Evolutionary conservation across 2,888 invertebrate species (phyloP).

Genomic region (Diploptera punctata): DNA sequence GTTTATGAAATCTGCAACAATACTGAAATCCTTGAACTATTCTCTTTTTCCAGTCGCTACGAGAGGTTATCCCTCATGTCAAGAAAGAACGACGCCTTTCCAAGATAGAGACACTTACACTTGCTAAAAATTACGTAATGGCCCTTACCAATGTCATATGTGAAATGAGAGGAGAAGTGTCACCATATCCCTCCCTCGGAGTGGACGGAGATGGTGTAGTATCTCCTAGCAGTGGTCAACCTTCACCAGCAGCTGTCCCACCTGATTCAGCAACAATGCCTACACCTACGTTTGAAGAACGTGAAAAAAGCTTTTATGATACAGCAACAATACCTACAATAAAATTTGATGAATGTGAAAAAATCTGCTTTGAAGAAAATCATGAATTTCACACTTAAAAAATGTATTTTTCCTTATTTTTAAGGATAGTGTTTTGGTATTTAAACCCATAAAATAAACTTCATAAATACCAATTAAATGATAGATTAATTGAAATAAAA

Average conservation of each 20-base stretch:
- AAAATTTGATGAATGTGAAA: too few species aligned
- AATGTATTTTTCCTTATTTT: too few species aligned
- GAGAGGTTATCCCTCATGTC: conserved; percentile 81
- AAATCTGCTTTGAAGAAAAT: too few species aligned
- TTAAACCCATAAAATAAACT: too few species aligned
- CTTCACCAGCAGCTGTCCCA: conserved; percentile 23
- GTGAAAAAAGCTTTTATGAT: conserved; percentile 37
- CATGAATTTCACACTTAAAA: too few species aligned
- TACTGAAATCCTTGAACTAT: too few species aligned
- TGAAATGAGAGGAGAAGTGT: conserved; percentile 75
- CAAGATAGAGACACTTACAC: conserved; percentile 80
- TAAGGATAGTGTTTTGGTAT: too few species aligned
- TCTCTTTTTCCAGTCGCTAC: conserved; percentile 64
- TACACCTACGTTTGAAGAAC: conserved; percentile 23
- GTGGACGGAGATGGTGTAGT: background rate
- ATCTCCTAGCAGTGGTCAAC: conserved; percentile 10
- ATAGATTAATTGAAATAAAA: background rate
- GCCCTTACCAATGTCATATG: conserved; percentile 81
- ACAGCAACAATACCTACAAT: background rate
- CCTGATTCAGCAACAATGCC: conserved; percentile 27
- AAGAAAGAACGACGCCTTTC: conserved; percentile 78
- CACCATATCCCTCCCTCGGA: conserved; percentile 58
- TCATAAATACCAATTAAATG: too few species aligned
- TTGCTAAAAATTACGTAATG: conserved; percentile 85
- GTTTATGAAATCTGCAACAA: too few species aligned